Conservation (phyloP, 2,113 vertebrate genomes). For the Nipponia nippon region DNA sequence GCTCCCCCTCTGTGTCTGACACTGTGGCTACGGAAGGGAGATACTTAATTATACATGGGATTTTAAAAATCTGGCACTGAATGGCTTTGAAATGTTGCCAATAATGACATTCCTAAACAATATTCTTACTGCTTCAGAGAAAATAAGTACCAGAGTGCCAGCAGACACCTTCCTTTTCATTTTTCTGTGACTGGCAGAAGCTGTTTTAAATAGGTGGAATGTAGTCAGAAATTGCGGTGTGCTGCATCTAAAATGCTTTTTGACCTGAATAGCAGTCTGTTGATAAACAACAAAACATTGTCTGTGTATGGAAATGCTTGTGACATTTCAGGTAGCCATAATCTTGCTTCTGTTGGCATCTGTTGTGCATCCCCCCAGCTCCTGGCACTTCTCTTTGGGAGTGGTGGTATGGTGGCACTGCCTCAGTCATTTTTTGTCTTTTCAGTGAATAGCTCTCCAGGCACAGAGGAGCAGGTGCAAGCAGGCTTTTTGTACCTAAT, state of each 20-base stretch:
- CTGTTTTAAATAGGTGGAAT: background rate
- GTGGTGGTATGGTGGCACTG: background rate
- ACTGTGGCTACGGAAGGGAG: background rate
- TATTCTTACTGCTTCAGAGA: slow-evolving; percentile 3
- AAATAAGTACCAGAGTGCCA: background rate
- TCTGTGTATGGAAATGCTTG: background rate
- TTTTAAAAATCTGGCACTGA: background rate
- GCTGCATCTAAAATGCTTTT: background rate
- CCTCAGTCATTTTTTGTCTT: background rate
- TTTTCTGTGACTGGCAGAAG: background rate
- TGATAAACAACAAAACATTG: background rate
- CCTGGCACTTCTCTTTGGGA: background rate
- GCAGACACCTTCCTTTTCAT: background rate
- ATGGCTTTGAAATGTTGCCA: slow-evolving; percentile 10
- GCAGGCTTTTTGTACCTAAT: background rate
- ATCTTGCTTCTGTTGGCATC: background rate
- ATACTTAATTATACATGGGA: background rate
- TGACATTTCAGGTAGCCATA: background rate
- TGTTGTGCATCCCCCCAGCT: background rate
- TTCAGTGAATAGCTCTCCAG: background rate
- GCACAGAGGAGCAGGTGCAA: background rate
- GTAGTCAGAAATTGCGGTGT: background rate
- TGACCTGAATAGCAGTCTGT: background rate
- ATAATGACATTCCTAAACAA: slow-evolving; percentile 10
- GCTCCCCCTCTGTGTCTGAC: background rate